Evolutionary conservation across 2,888 invertebrate species (phyloP).

Genomic region (Drosophila algonquin): DNA sequence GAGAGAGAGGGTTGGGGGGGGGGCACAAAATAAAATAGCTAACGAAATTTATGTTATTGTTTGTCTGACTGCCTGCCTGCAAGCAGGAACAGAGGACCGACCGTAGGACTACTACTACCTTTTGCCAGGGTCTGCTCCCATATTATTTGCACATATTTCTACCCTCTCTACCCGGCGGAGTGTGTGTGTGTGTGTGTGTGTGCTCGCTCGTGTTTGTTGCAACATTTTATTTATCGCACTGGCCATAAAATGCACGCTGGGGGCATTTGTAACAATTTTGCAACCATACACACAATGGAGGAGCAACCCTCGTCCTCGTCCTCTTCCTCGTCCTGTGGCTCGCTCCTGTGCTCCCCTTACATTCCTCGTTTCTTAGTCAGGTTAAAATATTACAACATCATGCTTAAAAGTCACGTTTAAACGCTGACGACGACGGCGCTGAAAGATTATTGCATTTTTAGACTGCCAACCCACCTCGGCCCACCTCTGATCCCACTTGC

Average conservation of each 20-base stretch:
- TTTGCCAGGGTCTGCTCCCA: constrained; percentile 52
- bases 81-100: not conserved
- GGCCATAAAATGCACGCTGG: constrained; percentile 80
- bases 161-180: not conserved
- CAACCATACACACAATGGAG: constrained; percentile 72
- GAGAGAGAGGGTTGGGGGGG: not conserved
- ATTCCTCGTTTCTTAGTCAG: constrained; percentile 66
- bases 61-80: constrained; percentile 62
- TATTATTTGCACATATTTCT: constrained; percentile 70
- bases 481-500: constrained; percentile 8
- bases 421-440: constrained; percentile 76
- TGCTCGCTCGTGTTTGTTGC: constrained; percentile 55
- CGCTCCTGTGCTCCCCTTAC: not conserved
- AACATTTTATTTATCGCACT: constrained; percentile 78
- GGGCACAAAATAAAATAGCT: constrained; percentile 49
- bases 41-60: constrained; percentile 77
- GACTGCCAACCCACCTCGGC: constrained; percentile 38
- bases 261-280: constrained; percentile 79
- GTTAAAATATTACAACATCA: constrained; percentile 81
- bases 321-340: not conserved
- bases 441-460: constrained; percentile 80
- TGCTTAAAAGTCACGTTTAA: constrained; percentile 81
- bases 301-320: constrained; percentile 19
- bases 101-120: constrained; percentile 40
- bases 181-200: constrained; percentile 29